Percentiles rank a stretch among this genome's conserved stretches.
Evolutionary conservation across 2,113 vertebrate genomes (phyloP).

Genomic region (Anguilla japonica): DNA sequence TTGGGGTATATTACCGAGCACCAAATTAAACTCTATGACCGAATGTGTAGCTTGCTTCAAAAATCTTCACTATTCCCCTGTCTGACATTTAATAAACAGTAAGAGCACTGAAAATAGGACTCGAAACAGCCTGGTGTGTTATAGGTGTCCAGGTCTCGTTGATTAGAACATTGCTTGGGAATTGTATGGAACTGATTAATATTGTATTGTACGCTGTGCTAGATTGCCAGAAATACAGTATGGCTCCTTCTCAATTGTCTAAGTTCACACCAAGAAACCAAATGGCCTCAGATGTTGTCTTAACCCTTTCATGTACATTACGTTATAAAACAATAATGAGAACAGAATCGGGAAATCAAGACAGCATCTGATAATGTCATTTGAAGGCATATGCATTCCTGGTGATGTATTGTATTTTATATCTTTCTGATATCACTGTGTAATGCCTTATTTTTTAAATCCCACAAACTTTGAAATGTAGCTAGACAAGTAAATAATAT

Average conservation of each 20-base stretch:
- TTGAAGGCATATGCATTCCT: neutral
- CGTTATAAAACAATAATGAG: neutral
- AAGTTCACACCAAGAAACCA: constrained; percentile 17
- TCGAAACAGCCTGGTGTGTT: constrained; percentile 25
- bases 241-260: constrained; percentile 16
- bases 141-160: constrained; percentile 7
- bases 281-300: constrained; percentile 27
- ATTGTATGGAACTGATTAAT: constrained; percentile 30
- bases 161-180: constrained; percentile 19
- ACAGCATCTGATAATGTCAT: neutral
- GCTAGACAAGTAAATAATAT: no score
- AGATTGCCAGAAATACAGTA: neutral
- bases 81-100: constrained; percentile 22
- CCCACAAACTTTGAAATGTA: no score
- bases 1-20: constrained; percentile 45
- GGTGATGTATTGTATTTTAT: no score
- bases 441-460: no score
- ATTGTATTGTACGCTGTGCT: constrained; percentile 8
- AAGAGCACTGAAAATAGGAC: constrained; percentile 9
- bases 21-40: constrained; percentile 46
- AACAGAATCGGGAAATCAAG: neutral
- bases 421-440: no score
- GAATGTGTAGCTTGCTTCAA: constrained; percentile 31
- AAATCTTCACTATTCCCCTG: constrained; percentile 17
- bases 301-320: constrained; percentile 20